Base-by-base conservation (phyloP, 2,888 invertebrate genomes). In the Lasioglossum pauxillum region DNA sequence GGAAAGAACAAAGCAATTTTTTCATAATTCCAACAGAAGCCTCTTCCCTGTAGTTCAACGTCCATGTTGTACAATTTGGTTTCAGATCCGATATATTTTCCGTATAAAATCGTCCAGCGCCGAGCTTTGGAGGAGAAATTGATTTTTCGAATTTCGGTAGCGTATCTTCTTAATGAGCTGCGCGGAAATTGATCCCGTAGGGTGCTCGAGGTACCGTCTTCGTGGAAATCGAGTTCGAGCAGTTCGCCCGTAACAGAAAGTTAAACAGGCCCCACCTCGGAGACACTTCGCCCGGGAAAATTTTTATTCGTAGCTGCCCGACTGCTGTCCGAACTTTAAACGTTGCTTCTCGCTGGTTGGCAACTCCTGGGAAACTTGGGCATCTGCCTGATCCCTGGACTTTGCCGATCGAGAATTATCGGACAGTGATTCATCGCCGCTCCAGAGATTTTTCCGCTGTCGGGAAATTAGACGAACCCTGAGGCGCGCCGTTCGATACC, bases 211-310 rank as follows among this genome's bases (percentile, higher is more conserved):
- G 67, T 7, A 19, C 38, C 38, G 67, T 38, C 67, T 67, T 67
- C 67, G 19, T 31, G n/a, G 49, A 31, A 69, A 41, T 27, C 31
- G 27, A 5, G 64, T 31, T 16, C 41, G 19, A 57, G 31, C 74
- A 74, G 23, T 67, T 67, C 35, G 35, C 23, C 67, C 67, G 35
- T 67, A 35, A 67, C 67, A 35, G 38, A 67, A 67, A 67, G 67
- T 46, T 27, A 44, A 44, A 77, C n/a, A 12, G 14, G 3, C 19
- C 19, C 38, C 67, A 23, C 35, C 23, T 10, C 19, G 19, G 35
- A 19, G 67, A 38, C 19, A 38, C 67, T 67, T 67, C 67, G 64
- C 64, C 7, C 64, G 7, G 38, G 38, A 38, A 67, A 67, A 57
- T 67, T 67, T 67, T 67, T 67, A 67, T 67, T 64, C 64, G 64